Conservation (phyloP, 2,888 invertebrate species). For the Rhyacophila evoluta region DNA sequence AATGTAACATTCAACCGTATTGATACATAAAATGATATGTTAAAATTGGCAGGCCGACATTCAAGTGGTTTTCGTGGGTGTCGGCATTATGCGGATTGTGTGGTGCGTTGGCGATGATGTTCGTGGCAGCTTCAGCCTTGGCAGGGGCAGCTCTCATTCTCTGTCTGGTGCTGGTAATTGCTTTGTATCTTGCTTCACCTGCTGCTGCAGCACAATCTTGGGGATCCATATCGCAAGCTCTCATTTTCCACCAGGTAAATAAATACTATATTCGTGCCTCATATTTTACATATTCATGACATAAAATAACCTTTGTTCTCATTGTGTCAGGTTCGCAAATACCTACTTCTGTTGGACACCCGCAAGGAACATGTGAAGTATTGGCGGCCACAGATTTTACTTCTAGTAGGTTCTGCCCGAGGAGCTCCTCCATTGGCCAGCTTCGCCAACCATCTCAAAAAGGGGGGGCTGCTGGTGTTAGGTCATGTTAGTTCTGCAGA, state of each 20-base stretch:
- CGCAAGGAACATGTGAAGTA: slow-evolving; percentile 99
- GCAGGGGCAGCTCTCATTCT: slow-evolving; percentile 89
- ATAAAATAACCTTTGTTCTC: too few species aligned
- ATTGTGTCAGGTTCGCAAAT: slow-evolving; percentile 84
- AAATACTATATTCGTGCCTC: too few species aligned
- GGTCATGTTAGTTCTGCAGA: slow-evolving; percentile 67
- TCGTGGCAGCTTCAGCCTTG: slow-evolving; percentile 92
- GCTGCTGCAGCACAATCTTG: slow-evolving; percentile 84
- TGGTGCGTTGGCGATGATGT: slow-evolving; percentile 93
- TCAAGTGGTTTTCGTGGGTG: slow-evolving; percentile 96
- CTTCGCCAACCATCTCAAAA: slow-evolving; percentile 98
- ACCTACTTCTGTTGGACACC: slow-evolving; percentile 93
- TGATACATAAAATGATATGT: too few species aligned
- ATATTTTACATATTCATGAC: too few species aligned
- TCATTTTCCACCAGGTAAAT: slow-evolving; percentile 98
- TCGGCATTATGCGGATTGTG: slow-evolving; percentile 88
- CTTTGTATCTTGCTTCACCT: slow-evolving; percentile 90
- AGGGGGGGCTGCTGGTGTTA: slow-evolving; percentile 72
- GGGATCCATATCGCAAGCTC: slow-evolving; percentile 99
- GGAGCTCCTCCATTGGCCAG: slow-evolving; percentile 92
- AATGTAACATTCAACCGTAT: too few species aligned
- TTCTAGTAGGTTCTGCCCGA: slow-evolving; percentile 92
- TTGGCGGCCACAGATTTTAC: slow-evolving; percentile 97
- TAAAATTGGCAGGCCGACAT: slow-evolving; percentile 96
- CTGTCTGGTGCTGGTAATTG: slow-evolving; percentile 86